These are phyloP conservation scores for Drosophila aldrichi DNA, from an alignment of 2,888 invertebrate genomes.

Conservation along the genomic window DNA sequence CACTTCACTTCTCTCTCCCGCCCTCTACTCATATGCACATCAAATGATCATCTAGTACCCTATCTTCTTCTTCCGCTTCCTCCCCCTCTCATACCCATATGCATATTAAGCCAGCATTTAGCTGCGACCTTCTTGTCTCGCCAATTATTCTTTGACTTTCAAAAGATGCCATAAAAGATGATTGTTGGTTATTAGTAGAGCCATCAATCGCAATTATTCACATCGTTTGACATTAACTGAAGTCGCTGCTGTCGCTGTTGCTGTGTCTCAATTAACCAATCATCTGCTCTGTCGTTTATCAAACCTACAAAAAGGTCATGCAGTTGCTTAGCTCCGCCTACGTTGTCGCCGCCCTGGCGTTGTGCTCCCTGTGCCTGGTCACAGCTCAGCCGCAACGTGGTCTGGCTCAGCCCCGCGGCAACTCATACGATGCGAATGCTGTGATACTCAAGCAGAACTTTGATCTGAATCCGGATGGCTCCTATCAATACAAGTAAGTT, in stretches of 20 bases:
- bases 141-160: conserved; percentile 35
- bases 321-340: conserved; percentile 79
- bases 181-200: conserved; percentile 32
- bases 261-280: conserved; percentile 40
- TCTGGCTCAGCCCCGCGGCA: conserved; percentile 75
- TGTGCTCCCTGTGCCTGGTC: conserved; percentile 81
- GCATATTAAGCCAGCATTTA: conserved; percentile 6
- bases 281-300: conserved; percentile 26
- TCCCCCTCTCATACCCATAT: not conserved
- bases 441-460: conserved; percentile 86
- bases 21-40: not conserved
- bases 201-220: conserved; percentile 33
- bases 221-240: conserved; percentile 52
- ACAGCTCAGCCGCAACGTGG: conserved; percentile 83
- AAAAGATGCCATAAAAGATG: conserved; percentile 27
- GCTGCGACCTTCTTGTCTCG: conserved; percentile 24
- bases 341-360: conserved; percentile 76
- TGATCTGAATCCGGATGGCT: conserved; percentile 86
- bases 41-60: not conserved
- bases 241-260: conserved; percentile 12
- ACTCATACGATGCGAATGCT: conserved; percentile 84
- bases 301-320: conserved; percentile 73
- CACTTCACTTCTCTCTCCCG: not conserved
- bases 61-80: not conserved
- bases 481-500: conserved; percentile 86